Base-by-base conservation (phyloP, 2,113 vertebrate species). In the Calypte anna region DNA sequence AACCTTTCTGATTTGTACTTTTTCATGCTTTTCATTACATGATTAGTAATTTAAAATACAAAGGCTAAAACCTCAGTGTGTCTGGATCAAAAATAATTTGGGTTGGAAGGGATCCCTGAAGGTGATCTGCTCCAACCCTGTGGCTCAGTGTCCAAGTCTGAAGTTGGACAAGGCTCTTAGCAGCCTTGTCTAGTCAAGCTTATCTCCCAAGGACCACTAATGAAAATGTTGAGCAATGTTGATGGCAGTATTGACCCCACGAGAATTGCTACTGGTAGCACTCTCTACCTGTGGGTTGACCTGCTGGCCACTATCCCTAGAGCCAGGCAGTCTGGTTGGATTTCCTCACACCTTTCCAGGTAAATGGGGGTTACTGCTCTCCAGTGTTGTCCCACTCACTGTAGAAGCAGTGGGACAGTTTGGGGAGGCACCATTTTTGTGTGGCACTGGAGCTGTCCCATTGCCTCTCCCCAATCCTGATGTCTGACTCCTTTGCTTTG, bases 381-480 rank as follows among this genome's bases (percentile, higher is more conserved):
- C 21, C 3, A 3, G 12, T 25, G 57, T 11, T 73, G 54, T 24
- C n/a, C 1, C 6, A 13, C 46, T 66, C 20, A 1, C 54, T 0
- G 1, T 6, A 30, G 33, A 46, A n/a, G 81, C 38, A n/a, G 28
- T 40, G 40, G 40, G 40, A 6, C 40, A 14, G 15, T 27, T 43
- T 44, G 21, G 59, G 53, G 36, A 78, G 85, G 43, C 36, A 27
- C 63, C 40, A 12, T 0, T 0, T 20, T 38, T 55, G 21, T 48
- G 36, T 53, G 36, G 54, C 28, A 9, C 0, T 2, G n/a, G 48
- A 64, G 54, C 48, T 4, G 0, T 36, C n/a, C 43, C 48, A 8
- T 38, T 1, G 0, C 50, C 66, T 59, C n/a, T 74, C 40, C 58
- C 14, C 1, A 1, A 6, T 53, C 13, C 55, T 1, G 0, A 13